phyloP scores from a whole-genome alignment of 2,113 vertebrate species.

The Pipra filicauda region DNA sequence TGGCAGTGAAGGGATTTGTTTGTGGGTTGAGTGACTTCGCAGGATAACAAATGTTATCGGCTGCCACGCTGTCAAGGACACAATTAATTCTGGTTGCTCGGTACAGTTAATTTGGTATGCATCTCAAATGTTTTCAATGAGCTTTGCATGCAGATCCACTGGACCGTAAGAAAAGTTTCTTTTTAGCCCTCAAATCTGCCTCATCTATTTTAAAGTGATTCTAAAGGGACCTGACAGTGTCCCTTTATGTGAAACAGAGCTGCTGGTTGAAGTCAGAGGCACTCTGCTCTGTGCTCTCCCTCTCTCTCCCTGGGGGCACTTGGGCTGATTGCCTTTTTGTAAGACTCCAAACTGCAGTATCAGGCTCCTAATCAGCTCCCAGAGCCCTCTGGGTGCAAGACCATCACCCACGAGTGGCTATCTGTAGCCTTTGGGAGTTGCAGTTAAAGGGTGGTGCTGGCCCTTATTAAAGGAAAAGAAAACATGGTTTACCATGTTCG shows the following conservation, averaged over 20 bases:
- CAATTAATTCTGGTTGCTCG: constrained; percentile 46
- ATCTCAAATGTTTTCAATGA: constrained; percentile 50
- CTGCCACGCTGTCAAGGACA: constrained; percentile 44
- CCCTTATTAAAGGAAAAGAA: background rate
- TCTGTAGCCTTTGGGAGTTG: background rate
- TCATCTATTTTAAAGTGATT: constrained; percentile 50
- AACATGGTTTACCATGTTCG: background rate
- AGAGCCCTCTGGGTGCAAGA: background rate
- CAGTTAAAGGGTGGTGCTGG: background rate
- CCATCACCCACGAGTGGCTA: background rate
- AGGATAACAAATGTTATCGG: constrained; percentile 45
- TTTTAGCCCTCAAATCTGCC: constrained; percentile 45
- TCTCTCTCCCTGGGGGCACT: constrained; percentile 1
- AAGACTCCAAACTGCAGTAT: background rate
- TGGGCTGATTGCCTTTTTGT: background rate
- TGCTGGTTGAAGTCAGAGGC: constrained; percentile 47
- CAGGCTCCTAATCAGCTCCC: background rate
- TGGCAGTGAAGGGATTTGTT: constrained; percentile 56
- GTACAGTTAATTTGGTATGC: constrained; percentile 61
- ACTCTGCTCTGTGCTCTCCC: background rate
- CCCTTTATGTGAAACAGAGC: constrained; percentile 48
- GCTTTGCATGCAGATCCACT: constrained; percentile 37
- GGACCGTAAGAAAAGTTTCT: constrained; percentile 44
- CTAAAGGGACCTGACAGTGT: constrained; percentile 46
- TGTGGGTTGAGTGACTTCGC: constrained; percentile 46